phyloP scores from a whole-genome alignment of 2,113 vertebrate species.

The Phylloscopus whistleri region DNA sequence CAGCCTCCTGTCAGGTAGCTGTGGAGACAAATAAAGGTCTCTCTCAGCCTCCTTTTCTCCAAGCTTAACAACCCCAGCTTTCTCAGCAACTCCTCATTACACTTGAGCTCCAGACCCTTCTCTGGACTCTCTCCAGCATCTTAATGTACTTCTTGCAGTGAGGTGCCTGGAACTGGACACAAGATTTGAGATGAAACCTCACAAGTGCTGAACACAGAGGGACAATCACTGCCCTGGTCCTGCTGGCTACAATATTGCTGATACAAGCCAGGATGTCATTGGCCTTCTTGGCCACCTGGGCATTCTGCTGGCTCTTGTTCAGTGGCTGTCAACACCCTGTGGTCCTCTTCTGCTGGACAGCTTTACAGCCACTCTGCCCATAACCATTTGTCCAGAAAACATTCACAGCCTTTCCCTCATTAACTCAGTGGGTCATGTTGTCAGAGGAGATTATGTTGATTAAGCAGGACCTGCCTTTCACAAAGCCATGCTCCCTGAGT shows the following conservation, averaged over 20 bases:
- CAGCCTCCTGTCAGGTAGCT: background rate
- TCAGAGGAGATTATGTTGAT: background rate
- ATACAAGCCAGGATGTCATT: background rate
- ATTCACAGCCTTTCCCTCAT: background rate
- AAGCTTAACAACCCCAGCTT: background rate
- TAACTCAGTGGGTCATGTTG: too few relatives aligned
- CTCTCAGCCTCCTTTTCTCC: background rate
- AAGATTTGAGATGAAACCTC: fast-evolving
- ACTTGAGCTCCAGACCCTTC: background rate
- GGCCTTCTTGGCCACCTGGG: background rate
- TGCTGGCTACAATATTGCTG: background rate
- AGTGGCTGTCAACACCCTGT: background rate
- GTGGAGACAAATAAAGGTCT: background rate
- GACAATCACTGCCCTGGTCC: background rate
- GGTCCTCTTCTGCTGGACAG: background rate
- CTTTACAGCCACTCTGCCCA: background rate
- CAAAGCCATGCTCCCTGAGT: too few relatives aligned
- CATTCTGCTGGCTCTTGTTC: background rate
- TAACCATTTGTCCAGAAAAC: background rate
- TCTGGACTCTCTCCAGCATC: background rate
- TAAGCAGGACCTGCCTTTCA: background rate
- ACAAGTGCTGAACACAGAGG: background rate
- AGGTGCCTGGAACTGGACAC: fast-evolving
- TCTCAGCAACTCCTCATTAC: background rate
- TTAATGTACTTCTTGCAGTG: background rate